Evolutionary conservation across 2,888 invertebrate genomes (phyloP).

Genomic region (Azorinus chamasolen): DNA sequence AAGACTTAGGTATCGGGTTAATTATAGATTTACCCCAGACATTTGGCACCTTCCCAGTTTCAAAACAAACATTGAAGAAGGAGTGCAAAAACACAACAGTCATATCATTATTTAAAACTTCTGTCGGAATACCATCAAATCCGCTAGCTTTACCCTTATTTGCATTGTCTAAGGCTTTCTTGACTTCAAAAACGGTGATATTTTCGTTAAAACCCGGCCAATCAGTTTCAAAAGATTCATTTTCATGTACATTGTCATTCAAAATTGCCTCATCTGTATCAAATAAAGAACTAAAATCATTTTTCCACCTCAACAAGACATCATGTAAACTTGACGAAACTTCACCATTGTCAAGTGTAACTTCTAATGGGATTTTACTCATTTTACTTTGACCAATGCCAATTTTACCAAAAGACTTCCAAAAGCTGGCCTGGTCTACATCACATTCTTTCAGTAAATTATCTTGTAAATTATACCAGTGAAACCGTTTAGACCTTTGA

Average conservation of each 20-base stretch:
- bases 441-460: background rate
- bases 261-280: background rate
- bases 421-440: background rate
- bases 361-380: background rate
- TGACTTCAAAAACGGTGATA: constrained; percentile 35
- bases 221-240: background rate
- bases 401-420: constrained; percentile 6
- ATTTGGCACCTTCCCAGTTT: constrained; percentile 22
- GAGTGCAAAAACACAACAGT: constrained; percentile 32
- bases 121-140: constrained; percentile 22
- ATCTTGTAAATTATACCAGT: constrained; percentile 8
- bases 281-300: constrained; percentile 6
- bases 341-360: background rate
- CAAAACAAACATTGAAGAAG: constrained; percentile 34
- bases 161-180: constrained; percentile 21
- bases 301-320: constrained; percentile 1
- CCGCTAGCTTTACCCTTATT: constrained; percentile 38
- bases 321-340: background rate
- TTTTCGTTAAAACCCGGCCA: constrained; percentile 2
- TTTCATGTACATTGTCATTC: background rate
- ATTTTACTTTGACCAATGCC: background rate
- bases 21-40: constrained; percentile 30
- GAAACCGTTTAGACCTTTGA: constrained; percentile 2
- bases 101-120: constrained; percentile 32
- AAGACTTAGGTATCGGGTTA: constrained; percentile 43